Percentiles rank a stretch among this genome's conserved stretches.
phyloP scores from a whole-genome alignment of 1,140 invertebrate species.

The Papilio dardanus region DNA sequence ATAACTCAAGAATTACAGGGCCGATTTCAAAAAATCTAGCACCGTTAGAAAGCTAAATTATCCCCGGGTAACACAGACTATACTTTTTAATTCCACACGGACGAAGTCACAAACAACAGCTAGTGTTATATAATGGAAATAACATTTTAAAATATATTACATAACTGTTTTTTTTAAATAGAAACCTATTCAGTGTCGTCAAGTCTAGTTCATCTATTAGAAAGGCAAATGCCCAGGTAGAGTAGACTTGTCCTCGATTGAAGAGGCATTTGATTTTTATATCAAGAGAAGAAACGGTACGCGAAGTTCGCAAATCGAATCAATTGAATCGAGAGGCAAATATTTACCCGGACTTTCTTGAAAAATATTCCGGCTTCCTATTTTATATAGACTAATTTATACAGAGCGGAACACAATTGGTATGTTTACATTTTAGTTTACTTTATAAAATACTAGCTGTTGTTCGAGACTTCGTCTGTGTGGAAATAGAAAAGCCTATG shows the following conservation, averaged over 20 bases:
- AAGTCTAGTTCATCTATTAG: neutral
- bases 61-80: no score
- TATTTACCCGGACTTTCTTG: slow-evolving; percentile 28
- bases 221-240: neutral
- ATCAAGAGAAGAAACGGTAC: slow-evolving; percentile 28
- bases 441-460: no score
- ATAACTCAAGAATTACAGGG: no score
- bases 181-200: neutral
- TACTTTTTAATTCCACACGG: no score
- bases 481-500: no score
- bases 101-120: no score
- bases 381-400: neutral
- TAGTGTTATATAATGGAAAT: neutral
- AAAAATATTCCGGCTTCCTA: slow-evolving; percentile 12
- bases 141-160: neutral
- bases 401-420: neutral
- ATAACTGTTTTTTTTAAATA: neutral
- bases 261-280: slow-evolving; percentile 23
- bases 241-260: slow-evolving; percentile 1
- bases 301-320: slow-evolving; percentile 34
- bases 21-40: no score
- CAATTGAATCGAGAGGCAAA: slow-evolving; percentile 33
- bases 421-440: neutral
- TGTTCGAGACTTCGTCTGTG: no score
- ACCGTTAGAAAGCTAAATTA: no score